phyloP scores from a whole-genome alignment of 2,888 invertebrate species.

The Tipula lateralis region DNA sequence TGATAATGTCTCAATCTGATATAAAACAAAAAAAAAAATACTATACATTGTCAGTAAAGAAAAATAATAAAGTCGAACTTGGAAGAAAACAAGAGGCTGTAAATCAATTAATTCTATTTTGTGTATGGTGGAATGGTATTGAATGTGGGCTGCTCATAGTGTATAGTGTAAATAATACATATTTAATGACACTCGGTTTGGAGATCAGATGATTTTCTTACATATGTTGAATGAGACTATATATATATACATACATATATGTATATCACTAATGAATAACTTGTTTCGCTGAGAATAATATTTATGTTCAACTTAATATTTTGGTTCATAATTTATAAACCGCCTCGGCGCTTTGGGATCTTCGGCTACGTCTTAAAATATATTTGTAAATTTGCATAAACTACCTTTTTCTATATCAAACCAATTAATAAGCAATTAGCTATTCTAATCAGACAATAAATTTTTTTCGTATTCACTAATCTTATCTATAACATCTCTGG shows the following conservation, averaged over 20 bases:
- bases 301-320: not conserved
- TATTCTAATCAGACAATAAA: slow-evolving; percentile 27
- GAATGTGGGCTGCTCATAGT: not conserved
- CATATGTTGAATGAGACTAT: not conserved
- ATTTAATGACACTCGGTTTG: not conserved
- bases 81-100: not conserved
- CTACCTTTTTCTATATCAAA: not conserved
- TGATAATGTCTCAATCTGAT: slow-evolving; percentile 15
- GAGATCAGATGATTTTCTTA: not conserved
- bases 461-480: slow-evolving; percentile 4
- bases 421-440: slow-evolving; percentile 29
- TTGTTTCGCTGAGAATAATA: slow-evolving; percentile 9
- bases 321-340: not conserved
- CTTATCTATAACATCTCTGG: not conserved
- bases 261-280: not conserved
- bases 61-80: not conserved
- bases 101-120: not conserved
- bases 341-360: not conserved
- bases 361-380: not conserved
- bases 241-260: too few species aligned
- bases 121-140: not conserved
- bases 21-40: not conserved
- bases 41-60: not conserved
- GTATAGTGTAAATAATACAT: not conserved
- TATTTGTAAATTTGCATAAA: not conserved